phyloP scores from a whole-genome alignment of 2,113 vertebrate genomes.

The Vireo altiloquus region DNA sequence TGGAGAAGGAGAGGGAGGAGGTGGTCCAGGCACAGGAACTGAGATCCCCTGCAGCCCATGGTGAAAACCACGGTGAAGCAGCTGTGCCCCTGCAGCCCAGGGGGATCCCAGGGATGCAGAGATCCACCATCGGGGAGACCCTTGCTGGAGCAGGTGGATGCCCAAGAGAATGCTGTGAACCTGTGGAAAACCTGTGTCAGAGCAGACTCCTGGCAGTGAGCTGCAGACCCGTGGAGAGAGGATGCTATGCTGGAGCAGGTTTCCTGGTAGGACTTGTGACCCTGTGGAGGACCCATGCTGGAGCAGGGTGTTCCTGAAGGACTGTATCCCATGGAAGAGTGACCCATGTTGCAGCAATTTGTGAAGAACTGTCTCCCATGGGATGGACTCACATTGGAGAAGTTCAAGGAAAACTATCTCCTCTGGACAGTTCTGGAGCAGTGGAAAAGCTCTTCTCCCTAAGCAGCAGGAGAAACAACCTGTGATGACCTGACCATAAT shows the following conservation, averaged over 20 bases:
- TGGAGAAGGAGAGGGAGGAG: neutral
- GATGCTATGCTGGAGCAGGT: neutral
- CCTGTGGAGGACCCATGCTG: neutral
- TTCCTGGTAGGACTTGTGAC: neutral
- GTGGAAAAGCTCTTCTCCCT: neutral
- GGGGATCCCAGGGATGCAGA: neutral
- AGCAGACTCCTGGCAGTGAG: neutral
- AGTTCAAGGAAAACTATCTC: neutral
- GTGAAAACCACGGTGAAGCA: neutral
- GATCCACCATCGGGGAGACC: neutral
- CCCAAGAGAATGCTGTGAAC: neutral
- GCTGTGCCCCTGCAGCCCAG: neutral
- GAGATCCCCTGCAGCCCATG: neutral
- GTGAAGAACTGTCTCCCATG: neutral
- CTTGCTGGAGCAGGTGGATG: neutral
- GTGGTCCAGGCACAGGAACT: fast-evolving
- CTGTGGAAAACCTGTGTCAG: neutral
- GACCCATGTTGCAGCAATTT: neutral
- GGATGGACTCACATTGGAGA: neutral
- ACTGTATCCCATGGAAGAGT: neutral
- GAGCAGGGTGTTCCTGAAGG: neutral
- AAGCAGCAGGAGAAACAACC: neutral
- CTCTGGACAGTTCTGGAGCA: neutral
- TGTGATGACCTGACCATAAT: neutral
- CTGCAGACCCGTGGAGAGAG: neutral